Evolutionary conservation across 2,797 vertebrate species (phyloP), one percentile per base, ranked within the genome.

Genomic region (Xiphophorus birchmanni): DNA sequence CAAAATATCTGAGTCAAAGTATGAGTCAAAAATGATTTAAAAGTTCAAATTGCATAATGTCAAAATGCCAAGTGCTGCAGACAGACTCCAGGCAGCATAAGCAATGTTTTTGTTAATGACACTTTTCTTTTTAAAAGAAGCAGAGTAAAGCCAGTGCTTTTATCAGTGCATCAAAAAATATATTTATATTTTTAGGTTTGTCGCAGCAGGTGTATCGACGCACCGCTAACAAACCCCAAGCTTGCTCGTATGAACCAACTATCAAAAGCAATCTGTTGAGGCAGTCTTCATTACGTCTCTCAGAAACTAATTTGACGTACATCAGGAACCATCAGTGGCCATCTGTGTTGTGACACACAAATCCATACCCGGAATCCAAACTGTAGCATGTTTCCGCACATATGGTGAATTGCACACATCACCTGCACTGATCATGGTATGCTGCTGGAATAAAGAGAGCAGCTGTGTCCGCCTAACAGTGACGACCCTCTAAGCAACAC

Each of bases 141-240:
- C 7, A 67, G 8, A 52, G n/a, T 80, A 52, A 76, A 60, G 23
- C 23, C 56, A 29, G 7, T 45, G 9, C 74, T 83, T 50, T 65
- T 37, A 13, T 32, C 52, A 80, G 47, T 18, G 67, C 35, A 9
- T 48, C 69, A 74, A 76, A 83, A 48, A 67, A 76, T 65, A 78
- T 32, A 29, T 29, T 77, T 5, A 52, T 29, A 73, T 77, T 85
- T 76, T 83, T 73, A 69, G 79, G 29, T 85, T 75, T 75, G 83
- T 71, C 45, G n/a, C 81, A 80, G 80, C 78, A 86, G 86, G 79
- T 81, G 82, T 37, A 63, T n/a, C 85, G 50, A 73, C 78, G 42
- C 54, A 77, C 75, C 5, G 26, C 65, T 23, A 67, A 79, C 75
- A 65, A 76, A 77, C 50, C 73, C 54, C 42, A 86, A 85, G 74